These are phyloP conservation scores for Mellilla xanthometata DNA, from an alignment of 2,888 invertebrate genomes.

Conservation along the genomic window DNA sequence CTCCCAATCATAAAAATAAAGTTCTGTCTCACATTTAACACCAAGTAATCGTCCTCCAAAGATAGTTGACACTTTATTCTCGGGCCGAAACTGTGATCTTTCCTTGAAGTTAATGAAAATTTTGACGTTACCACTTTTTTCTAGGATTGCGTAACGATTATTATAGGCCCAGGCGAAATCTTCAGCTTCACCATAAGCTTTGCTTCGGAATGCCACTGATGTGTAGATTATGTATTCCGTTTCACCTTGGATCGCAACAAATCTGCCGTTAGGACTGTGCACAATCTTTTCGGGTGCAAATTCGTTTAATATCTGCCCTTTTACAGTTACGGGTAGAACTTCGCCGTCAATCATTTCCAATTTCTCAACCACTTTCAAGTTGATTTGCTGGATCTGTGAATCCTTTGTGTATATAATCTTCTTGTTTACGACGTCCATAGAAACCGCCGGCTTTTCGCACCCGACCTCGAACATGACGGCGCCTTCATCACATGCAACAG, in stretches of 20 bases:
- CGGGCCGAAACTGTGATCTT: neutral
- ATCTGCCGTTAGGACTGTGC: conserved; percentile 97
- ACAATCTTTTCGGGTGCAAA: conserved; percentile 1
- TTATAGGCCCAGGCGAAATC: conserved; percentile 6
- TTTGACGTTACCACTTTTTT: neutral
- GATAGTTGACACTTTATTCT: neutral
- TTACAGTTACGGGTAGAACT: neutral
- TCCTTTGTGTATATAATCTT: conserved; percentile 6
- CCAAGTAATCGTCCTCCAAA: conserved; percentile 11
- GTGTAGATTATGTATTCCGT: conserved; percentile 99
- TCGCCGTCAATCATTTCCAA: conserved; percentile 1
- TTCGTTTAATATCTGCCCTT: conserved; percentile 1
- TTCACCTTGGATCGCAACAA: conserved; percentile 96
- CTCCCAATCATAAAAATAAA: conserved; percentile 13
- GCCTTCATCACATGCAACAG: conserved; percentile 9
- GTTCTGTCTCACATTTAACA: neutral
- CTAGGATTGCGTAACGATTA: conserved; percentile 1
- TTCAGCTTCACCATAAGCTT: conserved; percentile 3
- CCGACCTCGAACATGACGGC: conserved; percentile 2
- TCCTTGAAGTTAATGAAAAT: conserved; percentile 6
- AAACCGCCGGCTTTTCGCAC: conserved; percentile 96
- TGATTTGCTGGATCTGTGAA: conserved; percentile 3
- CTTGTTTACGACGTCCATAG: conserved; percentile 98
- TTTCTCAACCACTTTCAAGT: neutral
- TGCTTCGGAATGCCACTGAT: conserved; percentile 91